These are phyloP conservation scores for Donacobius atricapilla DNA, from an alignment of 2,113 vertebrate species.

Conservation along the genomic window DNA sequence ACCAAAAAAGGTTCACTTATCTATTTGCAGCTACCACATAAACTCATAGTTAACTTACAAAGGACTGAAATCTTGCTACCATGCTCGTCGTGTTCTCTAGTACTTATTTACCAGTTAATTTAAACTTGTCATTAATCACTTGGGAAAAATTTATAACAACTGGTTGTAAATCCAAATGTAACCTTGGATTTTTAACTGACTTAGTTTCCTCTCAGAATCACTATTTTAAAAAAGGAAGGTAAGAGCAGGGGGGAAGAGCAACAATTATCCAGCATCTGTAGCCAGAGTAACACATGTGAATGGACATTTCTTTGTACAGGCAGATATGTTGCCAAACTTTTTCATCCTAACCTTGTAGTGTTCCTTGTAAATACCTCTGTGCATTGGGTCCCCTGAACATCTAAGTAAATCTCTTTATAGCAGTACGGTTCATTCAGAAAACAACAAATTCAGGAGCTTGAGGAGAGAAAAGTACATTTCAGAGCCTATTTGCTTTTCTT, in stretches of 20 bases:
- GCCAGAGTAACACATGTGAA: not conserved
- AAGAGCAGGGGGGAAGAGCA: fast-evolving
- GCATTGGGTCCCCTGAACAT: not conserved
- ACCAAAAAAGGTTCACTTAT: not conserved
- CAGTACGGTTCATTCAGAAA: not conserved
- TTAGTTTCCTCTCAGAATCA: not conserved
- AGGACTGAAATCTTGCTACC: not conserved
- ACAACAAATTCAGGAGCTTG: not conserved
- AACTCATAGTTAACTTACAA: not conserved
- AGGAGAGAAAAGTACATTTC: not conserved
- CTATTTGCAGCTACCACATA: not conserved
- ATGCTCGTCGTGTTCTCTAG: not conserved
- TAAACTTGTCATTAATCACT: not conserved
- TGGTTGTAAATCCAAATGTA: fast-evolving
- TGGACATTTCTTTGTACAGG: not conserved
- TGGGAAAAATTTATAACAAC: not conserved
- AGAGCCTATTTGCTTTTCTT: conserved; percentile 9
- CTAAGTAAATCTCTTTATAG: not conserved
- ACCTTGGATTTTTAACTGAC: not conserved
- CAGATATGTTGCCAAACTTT: not conserved
- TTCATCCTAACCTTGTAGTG: not conserved
- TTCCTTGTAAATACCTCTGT: not conserved
- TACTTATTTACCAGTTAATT: not conserved
- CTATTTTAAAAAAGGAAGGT: fast-evolving
- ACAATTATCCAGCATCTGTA: not conserved